Base-by-base conservation (phyloP, 2,113 vertebrate species). In the Vidua chalybeata region DNA sequence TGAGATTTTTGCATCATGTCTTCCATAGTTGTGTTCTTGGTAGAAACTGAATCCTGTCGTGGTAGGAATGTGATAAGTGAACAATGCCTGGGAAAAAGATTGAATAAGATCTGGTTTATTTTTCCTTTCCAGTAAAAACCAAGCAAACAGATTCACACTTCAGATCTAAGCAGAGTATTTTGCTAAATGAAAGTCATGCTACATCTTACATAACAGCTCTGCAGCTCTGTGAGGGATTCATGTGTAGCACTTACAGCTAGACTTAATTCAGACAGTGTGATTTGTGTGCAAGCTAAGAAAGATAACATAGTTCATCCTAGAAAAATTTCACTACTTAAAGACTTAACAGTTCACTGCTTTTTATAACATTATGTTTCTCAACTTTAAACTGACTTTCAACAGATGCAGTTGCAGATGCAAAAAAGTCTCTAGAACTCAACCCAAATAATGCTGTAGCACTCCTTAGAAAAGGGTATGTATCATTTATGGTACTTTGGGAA, bases 371-470 rank as follows among this genome's bases (percentile, higher is more conserved):
- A 7, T 56, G 30, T 80, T 92, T 41, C 37, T 96, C n/a, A 55
- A 55, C 30, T 83, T 68, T 52, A 59, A 92, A 93, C 30, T 94
- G 76, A 23, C 75, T 97, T 87, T 90, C 84, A 90, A 79, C 97
- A 99, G 99, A 98, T 97, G 99, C 99, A 39, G 97, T 98, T 96
- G 97, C 98, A 82, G 99, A 99, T 97, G 98, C 98, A 88, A 99
- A 98, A 96, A 99, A 98, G 96, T 99, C 99, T 72, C 98, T 99
- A 81, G 97, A 98, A 93, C 98, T 99, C 85, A 98, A 98, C 87
- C 98, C 99, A 73, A 97, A 90, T 96, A 98, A 98, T 91, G 97
- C 98, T 23, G 97, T 97, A 80, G 98, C 99, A 10, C 97, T 99
- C 90, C 97, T 99, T 97, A 98, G 99, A 89, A 99, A 98, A 98